Evolutionary conservation across 2,113 vertebrate species (phyloP), one percentile per base, ranked within the genome.

Genomic region (Leptodactylus fuscus): DNA sequence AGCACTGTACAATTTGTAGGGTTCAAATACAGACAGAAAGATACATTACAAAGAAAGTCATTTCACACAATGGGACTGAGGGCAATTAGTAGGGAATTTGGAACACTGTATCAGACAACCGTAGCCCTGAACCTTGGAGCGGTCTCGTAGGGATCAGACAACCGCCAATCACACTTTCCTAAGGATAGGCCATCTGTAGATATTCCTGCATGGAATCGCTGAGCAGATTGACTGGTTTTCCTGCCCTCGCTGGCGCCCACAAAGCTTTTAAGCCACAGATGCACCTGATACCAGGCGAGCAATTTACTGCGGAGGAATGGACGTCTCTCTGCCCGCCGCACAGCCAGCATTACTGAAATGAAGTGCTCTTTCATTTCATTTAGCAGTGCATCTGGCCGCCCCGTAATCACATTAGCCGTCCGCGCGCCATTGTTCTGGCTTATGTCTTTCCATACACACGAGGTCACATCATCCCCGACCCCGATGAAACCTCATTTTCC

Each of bases 311-410:
- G 38, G 0, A 36, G 34, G 46, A 73, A 38, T 41, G 49, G 46
- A 32, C 29, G 18, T 6, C 11, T 82, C 51, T 49, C 48, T 46
- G 27, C 32, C 18, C n/a, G 29, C 49, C 81, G 38, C 46, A 70
- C 29, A 49, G 27, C 34, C 80, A 71, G 65, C 38, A 82, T 82
- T n/a, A 73, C 29, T 55, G 81, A 55, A 38, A 82, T 82, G 67
- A 82, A 82, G 81, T 82, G 81, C 46, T 32, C 22, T 41, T 74
- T 74, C 81, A 82, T 82, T 82, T 82, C 36, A 82, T 82, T 82
- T 41, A n/a, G 12, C 46, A 44, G 81, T 55, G 48, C 48, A 73
- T 82, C 67, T 82, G 65, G 46, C 81, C 34, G 34, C 32, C 22
- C 24, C 2, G 22, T 74, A 82, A 82, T 73, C 49, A 55, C 69